Evolutionary conservation across 2,888 invertebrate genomes (phyloP), one percentile per base, ranked within the genome.

Genomic region (Amphimallon solstitiale): DNA sequence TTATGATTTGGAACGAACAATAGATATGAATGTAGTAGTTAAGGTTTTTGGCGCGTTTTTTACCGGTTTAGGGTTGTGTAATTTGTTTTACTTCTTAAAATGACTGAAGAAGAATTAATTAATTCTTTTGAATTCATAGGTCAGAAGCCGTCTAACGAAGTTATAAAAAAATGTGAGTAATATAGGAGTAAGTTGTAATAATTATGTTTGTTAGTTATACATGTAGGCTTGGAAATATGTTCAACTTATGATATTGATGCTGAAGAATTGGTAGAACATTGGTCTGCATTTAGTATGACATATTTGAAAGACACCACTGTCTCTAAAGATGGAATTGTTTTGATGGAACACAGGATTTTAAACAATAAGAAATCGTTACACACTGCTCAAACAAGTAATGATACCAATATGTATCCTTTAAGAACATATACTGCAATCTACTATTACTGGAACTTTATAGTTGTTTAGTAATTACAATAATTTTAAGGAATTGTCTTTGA

Each of bases 231-330:
- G 75, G 88, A 87, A 79, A 82, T 92, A 71, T 91, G 92, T 78
- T 80, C 84, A 70, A 85, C 84, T 60, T 88, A 92, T 78, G 82
- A 85, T 74, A 81, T 92, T 54, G 85, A 85, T 70, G 88, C 90
- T 38, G 90, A 89, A 77, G 88, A 89, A 75, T 88, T 93, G 73
- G 90, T 89, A 59, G 90, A 91, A 78, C 87, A 89, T 84, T 94
- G 93, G 93, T 87, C 91, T 83, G 92, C 93, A 15, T 93, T 88
- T 79, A 89, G 89, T 74, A 83, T 90, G 63, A 89, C 91, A 34
- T 83, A 89, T 77, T 81, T 88, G 70, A 85, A 86, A 88, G 35
- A 86, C 0, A 83, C 87, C 34, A 89, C 92, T 38, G 45, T 63
- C 15, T 51, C 34, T 45, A 10, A 54, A 17, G 62, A 66, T 17